Evolutionary conservation across 2,888 invertebrate genomes (phyloP), one percentile per base, ranked within the genome.

Genomic region (Chelonus formosanus): DNA sequence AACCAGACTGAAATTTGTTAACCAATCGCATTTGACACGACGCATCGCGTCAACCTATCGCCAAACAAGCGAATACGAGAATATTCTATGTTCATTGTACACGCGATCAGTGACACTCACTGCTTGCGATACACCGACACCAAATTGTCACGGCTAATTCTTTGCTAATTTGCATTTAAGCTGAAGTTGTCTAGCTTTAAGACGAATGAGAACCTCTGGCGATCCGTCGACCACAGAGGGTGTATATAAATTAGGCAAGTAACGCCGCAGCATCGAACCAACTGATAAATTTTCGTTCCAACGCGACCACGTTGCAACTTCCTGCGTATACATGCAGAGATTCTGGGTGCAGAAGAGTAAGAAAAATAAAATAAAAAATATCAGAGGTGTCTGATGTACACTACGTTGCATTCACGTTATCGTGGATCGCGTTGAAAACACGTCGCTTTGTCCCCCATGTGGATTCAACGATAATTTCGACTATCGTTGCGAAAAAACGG

Each of bases 381-480:
- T 47, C 55, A 20, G 40, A 56, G 48, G 36, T 63, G 63, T 36
- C 54, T 10, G 48, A 52, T 32, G 43, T 6, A 44, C 43, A 53
- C 32, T 35, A 20, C 53, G 20, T 55, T 31, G 43, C 61, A 31
- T 53, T 54, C 40, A 35, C 48, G 65, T 65, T 65, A 65, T 65
- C 65, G 56, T 10, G 50, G 50, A 65, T 65, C 65, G 65, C 61
- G 44, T 43, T 48, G 60, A 60, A 54, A 54, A 65, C 65, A 65
- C 48, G 65, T 65, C 65, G 60, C 65, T 60, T 60, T 65, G 56
- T 65, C 54, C 55, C 58, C 34, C 36, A 10, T 43, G 40, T 65
- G 45, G 55, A 52, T 57, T 58, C 35, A 48, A 47, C 56, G 65
- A 65, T 65, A 55, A 65, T 61, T 65, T 65, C 50, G 50, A 48